Evolutionary conservation across 2,888 invertebrate genomes (phyloP).

Genomic region (Spisula solida): DNA sequence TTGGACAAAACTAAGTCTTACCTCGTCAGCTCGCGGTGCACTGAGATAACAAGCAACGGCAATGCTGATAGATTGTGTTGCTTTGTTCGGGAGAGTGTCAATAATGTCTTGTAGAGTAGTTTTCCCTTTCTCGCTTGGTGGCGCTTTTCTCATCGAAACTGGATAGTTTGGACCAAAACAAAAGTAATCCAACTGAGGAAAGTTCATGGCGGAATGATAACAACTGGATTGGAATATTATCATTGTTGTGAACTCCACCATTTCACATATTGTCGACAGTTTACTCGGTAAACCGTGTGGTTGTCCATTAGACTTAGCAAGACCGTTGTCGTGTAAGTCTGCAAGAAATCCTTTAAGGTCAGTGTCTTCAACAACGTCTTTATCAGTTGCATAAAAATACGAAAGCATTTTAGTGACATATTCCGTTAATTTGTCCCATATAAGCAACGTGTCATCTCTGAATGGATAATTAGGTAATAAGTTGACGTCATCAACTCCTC

Average conservation of each 20-base stretch:
- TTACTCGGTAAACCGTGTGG: constrained; percentile 63
- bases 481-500: constrained; percentile 60
- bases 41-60: constrained; percentile 66
- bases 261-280: constrained; percentile 45
- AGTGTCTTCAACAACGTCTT: constrained; percentile 53
- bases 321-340: constrained; percentile 61
- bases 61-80: constrained; percentile 62
- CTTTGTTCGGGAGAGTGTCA: constrained; percentile 63
- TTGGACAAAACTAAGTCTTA: too few relatives aligned
- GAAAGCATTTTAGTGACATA: constrained; percentile 56
- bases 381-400: constrained; percentile 58
- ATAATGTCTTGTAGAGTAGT: constrained; percentile 58
- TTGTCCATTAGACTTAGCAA: constrained; percentile 41
- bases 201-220: constrained; percentile 68
- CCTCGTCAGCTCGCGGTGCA: constrained; percentile 63
- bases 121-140: constrained; percentile 64
- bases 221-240: constrained; percentile 64
- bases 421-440: constrained; percentile 58
- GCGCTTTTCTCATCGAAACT: constrained; percentile 56
- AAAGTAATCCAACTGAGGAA: constrained; percentile 68
- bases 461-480: constrained; percentile 64
- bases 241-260: constrained; percentile 61
- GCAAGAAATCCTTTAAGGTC: constrained; percentile 61
- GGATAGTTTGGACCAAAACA: constrained; percentile 70
- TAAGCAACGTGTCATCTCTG: constrained; percentile 63